phyloP scores from a whole-genome alignment of 2,113 vertebrate species.

The Marmota flaviventris region DNA sequence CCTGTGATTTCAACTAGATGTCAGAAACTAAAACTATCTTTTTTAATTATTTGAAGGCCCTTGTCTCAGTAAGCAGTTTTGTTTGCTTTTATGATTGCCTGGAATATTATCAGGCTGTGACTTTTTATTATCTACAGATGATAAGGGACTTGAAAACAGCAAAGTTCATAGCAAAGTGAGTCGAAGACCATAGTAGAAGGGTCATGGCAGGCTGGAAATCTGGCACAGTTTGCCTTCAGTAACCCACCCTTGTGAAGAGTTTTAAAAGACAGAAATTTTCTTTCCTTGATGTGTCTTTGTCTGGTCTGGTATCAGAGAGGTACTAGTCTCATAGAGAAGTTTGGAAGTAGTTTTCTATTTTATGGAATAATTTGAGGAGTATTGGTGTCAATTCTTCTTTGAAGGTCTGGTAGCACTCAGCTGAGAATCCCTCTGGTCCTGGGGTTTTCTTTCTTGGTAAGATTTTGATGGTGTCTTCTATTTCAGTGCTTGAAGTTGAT shows the following conservation, averaged over 20 bases:
- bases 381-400: too few species aligned
- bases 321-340: too few species aligned
- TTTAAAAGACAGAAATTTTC: neutral
- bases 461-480: too few species aligned
- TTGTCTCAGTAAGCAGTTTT: neutral
- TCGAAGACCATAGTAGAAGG: neutral
- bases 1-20: neutral
- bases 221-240: neutral
- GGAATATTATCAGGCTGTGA: neutral
- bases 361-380: too few species aligned
- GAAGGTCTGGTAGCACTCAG: too few species aligned
- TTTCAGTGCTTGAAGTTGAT: too few species aligned
- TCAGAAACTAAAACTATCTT: neutral
- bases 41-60: neutral
- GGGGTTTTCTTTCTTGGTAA: too few species aligned
- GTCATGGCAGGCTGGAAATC: neutral
- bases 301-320: too few species aligned
- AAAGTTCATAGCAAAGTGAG: neutral
- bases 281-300: too few species aligned
- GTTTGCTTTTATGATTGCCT: neutral
- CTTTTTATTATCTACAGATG: neutral
- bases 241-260: neutral
- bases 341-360: too few species aligned
- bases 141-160: neutral
- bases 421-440: too few species aligned